Evolutionary conservation across 1,140 invertebrate genomes (phyloP).

Genomic region (Drosophila seguyi): DNA sequence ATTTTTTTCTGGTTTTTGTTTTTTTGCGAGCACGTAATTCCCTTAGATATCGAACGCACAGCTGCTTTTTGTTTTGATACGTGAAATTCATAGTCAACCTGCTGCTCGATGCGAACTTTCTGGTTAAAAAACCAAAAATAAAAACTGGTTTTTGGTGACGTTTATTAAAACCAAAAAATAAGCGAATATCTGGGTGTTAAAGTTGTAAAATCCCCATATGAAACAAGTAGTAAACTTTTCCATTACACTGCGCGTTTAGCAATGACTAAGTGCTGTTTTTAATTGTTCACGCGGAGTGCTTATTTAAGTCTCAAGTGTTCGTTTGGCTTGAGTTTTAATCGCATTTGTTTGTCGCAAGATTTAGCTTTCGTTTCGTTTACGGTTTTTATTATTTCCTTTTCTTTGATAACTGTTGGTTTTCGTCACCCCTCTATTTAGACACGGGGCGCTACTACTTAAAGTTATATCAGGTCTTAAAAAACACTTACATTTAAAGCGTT

Average conservation of each 20-base stretch:
- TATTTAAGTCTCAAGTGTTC: conserved; percentile 26
- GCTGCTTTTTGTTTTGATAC: conserved; percentile 82
- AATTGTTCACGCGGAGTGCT: conserved; percentile 30
- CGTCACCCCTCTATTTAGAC: background rate
- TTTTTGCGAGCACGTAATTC: conserved; percentile 38
- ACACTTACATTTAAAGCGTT: background rate
- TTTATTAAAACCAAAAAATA: background rate
- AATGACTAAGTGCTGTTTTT: conserved; percentile 61
- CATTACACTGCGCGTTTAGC: conserved; percentile 23
- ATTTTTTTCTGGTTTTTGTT: conserved; percentile 25
- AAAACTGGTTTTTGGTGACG: conserved; percentile 30
- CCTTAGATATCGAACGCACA: conserved; percentile 57
- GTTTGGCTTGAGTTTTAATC: conserved; percentile 37
- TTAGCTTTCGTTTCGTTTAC: conserved; percentile 39
- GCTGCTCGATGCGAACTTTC: conserved; percentile 20
- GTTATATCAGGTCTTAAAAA: background rate
- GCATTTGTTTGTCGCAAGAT: conserved; percentile 39
- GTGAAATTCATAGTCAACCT: conserved; percentile 66
- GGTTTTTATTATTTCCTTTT: conserved; percentile 3
- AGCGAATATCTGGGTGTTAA: conserved; percentile 14
- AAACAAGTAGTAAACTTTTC: conserved; percentile 29
- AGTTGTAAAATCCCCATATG: conserved; percentile 15
- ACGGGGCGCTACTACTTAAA: background rate
- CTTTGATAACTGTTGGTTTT: conserved; percentile 31
- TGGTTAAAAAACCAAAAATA: conserved; percentile 1